Percentiles rank a stretch among this genome's conserved stretches.
phyloP scores from a whole-genome alignment of 2,888 invertebrate genomes.

The Scelioninae gen. 1 region DNA sequence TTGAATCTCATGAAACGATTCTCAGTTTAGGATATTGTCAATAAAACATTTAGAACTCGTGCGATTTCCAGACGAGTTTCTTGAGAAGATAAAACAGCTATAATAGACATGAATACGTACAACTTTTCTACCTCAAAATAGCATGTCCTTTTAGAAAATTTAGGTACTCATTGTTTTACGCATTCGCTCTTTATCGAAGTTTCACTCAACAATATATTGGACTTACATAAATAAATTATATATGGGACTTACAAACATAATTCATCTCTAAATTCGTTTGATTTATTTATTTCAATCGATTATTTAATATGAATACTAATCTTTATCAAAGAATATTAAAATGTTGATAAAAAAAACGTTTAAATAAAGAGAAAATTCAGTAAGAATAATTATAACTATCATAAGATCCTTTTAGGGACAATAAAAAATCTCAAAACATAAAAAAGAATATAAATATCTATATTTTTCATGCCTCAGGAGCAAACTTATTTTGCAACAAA shows the following conservation, averaged over 20 bases:
- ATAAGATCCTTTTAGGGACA: conserved; percentile 3
- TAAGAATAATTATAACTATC: not conserved
- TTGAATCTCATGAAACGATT: conserved; percentile 24
- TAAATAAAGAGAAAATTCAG: too few relatives aligned
- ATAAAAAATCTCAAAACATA: conserved; percentile 15
- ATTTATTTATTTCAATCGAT: not conserved
- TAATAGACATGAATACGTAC: conserved; percentile 22
- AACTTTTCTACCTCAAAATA: conserved; percentile 29
- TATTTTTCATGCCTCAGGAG: conserved; percentile 20
- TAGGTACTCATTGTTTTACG: conserved; percentile 29
- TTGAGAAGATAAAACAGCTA: conserved; percentile 29
- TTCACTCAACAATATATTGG: not conserved
- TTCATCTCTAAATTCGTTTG: not conserved
- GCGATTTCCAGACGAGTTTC: conserved; percentile 20
- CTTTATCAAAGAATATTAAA: not conserved
- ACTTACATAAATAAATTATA: too few relatives aligned
- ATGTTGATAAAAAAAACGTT: not conserved
- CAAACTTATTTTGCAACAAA: conserved; percentile 33
- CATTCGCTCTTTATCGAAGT: conserved; percentile 1
- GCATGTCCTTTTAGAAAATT: conserved; percentile 28
- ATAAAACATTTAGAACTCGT: conserved; percentile 36
- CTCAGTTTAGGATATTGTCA: conserved; percentile 26
- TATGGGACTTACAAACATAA: too few relatives aligned
- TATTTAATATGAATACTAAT: too few relatives aligned
- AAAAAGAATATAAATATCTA: conserved; percentile 12